These are phyloP conservation scores for Nautilus pompilius DNA, from an alignment of 1,140 invertebrate genomes.

Conservation along the genomic window DNA sequence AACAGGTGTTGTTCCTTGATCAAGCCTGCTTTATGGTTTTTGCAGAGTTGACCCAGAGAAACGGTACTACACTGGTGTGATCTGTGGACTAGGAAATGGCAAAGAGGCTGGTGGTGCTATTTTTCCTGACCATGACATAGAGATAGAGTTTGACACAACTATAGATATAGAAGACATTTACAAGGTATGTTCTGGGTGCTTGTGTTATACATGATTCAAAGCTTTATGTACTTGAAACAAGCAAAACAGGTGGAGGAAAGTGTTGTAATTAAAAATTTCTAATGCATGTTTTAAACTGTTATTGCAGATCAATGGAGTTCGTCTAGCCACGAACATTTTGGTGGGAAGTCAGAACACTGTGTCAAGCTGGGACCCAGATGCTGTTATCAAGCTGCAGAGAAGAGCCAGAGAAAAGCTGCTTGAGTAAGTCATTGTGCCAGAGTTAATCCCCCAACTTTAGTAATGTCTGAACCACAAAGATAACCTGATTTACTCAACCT, in stretches of 20 bases:
- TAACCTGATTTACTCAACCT: not conserved
- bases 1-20: too few species aligned
- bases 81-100: conserved; percentile 79
- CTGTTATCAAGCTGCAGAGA: conserved; percentile 35
- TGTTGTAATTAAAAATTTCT: not conserved
- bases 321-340: conserved; percentile 44
- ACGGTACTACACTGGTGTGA: conserved; percentile 68
- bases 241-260: not conserved
- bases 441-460: not conserved
- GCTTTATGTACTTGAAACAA: too few species aligned
- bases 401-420: conserved; percentile 37
- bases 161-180: conserved; percentile 41
- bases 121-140: conserved; percentile 80
- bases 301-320: conserved; percentile 44
- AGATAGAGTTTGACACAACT: conserved; percentile 58
- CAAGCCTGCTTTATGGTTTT: not conserved
- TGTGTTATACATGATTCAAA: too few species aligned
- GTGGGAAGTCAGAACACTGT: conserved; percentile 35
- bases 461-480: not conserved
- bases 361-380: conserved; percentile 35
- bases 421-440: conserved; percentile 18
- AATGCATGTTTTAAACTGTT: not conserved
- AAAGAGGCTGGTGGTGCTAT: conserved; percentile 58
- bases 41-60: conserved; percentile 57
- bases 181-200: too few species aligned